These are phyloP conservation scores for Thaumatotibia leucotreta DNA, from an alignment of 1,140 invertebrate species.

Conservation along the genomic window DNA sequence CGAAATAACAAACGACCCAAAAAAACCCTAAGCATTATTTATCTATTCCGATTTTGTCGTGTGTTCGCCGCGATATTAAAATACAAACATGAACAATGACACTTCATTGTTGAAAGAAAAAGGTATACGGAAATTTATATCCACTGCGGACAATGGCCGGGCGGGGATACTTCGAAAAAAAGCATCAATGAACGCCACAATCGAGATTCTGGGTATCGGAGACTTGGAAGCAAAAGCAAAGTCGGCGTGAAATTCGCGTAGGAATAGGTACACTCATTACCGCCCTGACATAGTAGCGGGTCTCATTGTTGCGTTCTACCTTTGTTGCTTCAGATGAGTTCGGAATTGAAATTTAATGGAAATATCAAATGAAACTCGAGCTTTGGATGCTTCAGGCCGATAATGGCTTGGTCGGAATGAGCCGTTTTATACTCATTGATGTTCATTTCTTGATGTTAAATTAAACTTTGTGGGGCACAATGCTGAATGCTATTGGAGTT, in stretches of 20 bases:
- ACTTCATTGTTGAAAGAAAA: slow-evolving; percentile 61
- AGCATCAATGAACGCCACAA: slow-evolving; percentile 50
- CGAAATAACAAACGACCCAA: slow-evolving; percentile 54
- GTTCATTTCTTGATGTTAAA: slow-evolving; percentile 33
- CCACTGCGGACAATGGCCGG: slow-evolving; percentile 42
- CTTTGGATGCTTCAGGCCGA: slow-evolving; percentile 37
- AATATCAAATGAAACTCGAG: slow-evolving; percentile 61
- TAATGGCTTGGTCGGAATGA: slow-evolving; percentile 50
- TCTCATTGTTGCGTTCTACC: slow-evolving; percentile 36
- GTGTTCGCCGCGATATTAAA: slow-evolving; percentile 59
- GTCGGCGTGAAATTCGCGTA: slow-evolving; percentile 44
- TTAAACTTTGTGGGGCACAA: slow-evolving; percentile 37
- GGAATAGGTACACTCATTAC: slow-evolving; percentile 25
- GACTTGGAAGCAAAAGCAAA: slow-evolving; percentile 29
- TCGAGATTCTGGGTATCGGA: slow-evolving; percentile 38
- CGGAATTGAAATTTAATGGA: slow-evolving; percentile 71
- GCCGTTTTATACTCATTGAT: slow-evolving; percentile 33
- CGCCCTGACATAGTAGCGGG: slow-evolving; percentile 6
- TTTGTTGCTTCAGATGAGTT: slow-evolving; percentile 60
- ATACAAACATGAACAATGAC: slow-evolving; percentile 65
- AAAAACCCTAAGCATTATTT: slow-evolving; percentile 57
- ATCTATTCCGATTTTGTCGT: slow-evolving; percentile 56
- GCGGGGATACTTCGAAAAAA: slow-evolving; percentile 32
- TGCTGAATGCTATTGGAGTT: slow-evolving; percentile 12
- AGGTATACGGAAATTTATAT: slow-evolving; percentile 55